Evolutionary conservation across 2,888 invertebrate species (phyloP).

Genomic region (Vesta saturnalis): DNA sequence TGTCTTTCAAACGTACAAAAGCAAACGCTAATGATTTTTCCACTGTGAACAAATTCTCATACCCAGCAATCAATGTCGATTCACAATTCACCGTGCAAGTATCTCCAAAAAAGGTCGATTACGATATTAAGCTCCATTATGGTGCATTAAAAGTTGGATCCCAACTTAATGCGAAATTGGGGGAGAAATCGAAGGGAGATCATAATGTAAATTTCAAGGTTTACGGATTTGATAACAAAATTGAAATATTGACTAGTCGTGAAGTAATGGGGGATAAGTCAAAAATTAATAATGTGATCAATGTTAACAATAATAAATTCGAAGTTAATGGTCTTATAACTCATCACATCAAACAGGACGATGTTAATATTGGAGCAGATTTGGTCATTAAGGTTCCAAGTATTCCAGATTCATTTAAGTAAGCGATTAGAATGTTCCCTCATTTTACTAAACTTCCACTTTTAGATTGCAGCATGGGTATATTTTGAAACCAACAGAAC

Average conservation of each 20-base stretch:
- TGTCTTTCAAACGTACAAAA: slow-evolving; percentile 53
- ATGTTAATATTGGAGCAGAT: slow-evolving; percentile 67
- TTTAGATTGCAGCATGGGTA: slow-evolving; percentile 64
- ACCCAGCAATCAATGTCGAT: slow-evolving; percentile 66
- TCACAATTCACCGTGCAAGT: slow-evolving; percentile 67
- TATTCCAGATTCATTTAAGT: slow-evolving; percentile 69
- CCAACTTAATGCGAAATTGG: slow-evolving; percentile 61
- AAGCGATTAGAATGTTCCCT: slow-evolving; percentile 43
- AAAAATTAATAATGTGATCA: slow-evolving; percentile 69
- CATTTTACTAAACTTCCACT: neutral
- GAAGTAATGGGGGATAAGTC: slow-evolving; percentile 69
- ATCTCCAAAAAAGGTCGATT: slow-evolving; percentile 66
- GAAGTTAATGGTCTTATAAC: slow-evolving; percentile 69
- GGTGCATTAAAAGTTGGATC: slow-evolving; percentile 68
- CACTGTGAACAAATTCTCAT: slow-evolving; percentile 67
- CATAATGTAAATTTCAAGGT: slow-evolving; percentile 69
- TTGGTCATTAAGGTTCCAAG: slow-evolving; percentile 67
- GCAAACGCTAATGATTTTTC: slow-evolving; percentile 63
- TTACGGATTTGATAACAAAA: slow-evolving; percentile 62
- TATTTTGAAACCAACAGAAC: slow-evolving; percentile 60
- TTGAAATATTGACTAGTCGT: slow-evolving; percentile 68
- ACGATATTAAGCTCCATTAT: slow-evolving; percentile 68
- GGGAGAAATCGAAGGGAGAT: slow-evolving; percentile 63
- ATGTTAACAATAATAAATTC: slow-evolving; percentile 70
- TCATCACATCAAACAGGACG: slow-evolving; percentile 67